These are phyloP conservation scores for Nothobranchius furzeri DNA, from an alignment of 2,113 vertebrate species.

Conservation along the genomic window DNA sequence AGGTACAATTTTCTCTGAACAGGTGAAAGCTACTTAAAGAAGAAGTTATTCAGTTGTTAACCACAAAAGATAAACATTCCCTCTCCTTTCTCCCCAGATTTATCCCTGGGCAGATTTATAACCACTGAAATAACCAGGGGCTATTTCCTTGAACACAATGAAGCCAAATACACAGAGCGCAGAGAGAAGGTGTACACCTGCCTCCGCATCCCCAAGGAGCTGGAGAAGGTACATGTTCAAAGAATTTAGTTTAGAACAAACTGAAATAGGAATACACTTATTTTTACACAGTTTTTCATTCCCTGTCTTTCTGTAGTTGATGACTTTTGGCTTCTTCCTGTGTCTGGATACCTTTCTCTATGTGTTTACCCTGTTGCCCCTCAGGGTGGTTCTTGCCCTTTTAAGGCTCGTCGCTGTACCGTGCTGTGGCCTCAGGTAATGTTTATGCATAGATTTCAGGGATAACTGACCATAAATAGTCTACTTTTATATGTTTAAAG, in stretches of 20 bases:
- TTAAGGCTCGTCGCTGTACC: constrained; percentile 90
- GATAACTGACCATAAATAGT: no score
- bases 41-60: background rate
- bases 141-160: constrained; percentile 98
- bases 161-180: constrained; percentile 96
- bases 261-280: background rate
- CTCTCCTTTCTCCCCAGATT: constrained; percentile 75
- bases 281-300: background rate
- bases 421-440: constrained; percentile 93
- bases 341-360: constrained; percentile 98
- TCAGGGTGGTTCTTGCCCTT: constrained; percentile 92
- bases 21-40: no score
- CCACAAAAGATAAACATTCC: background rate
- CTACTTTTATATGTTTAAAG: no score
- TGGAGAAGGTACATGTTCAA: constrained; percentile 88
- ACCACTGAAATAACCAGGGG: constrained; percentile 94
- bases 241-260: background rate
- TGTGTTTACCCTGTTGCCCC: constrained; percentile 93
- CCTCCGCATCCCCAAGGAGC: constrained; percentile 93
- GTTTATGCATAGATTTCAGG: no score
- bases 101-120: constrained; percentile 93
- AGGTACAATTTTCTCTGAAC: no score
- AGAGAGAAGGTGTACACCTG: constrained; percentile 97
- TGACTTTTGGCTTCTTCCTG: constrained; percentile 96
- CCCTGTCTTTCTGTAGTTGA: constrained; percentile 81